phyloP scores from a whole-genome alignment of 2,797 vertebrate species.

The Kryptolebias ocellatus region DNA sequence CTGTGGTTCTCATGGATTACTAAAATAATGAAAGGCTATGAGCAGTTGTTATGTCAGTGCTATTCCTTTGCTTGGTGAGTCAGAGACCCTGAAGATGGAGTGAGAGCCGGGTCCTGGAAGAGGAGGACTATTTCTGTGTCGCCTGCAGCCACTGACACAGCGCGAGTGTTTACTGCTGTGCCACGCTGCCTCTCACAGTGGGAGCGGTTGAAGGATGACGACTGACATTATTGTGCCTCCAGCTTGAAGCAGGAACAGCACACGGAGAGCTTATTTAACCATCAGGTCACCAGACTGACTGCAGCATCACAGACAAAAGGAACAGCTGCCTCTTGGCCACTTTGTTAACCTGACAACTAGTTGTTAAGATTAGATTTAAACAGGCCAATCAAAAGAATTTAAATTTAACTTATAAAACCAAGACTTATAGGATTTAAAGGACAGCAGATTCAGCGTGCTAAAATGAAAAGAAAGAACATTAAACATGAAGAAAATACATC shows the following conservation, averaged over 20 bases:
- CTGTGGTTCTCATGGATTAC: constrained; percentile 66
- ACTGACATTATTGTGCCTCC: constrained; percentile 77
- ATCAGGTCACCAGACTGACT: constrained; percentile 68
- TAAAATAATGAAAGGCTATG: constrained; percentile 67
- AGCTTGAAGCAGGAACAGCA: constrained; percentile 70
- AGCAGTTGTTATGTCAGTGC: constrained; percentile 46
- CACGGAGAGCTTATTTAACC: constrained; percentile 76
- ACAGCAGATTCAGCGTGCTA: background rate
- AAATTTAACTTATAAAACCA: background rate
- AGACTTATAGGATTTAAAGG: constrained; percentile 21
- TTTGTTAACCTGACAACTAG: constrained; percentile 25
- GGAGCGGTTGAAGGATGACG: constrained; percentile 78
- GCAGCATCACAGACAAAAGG: constrained; percentile 48
- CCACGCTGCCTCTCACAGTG: constrained; percentile 73
- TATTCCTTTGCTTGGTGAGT: constrained; percentile 67
- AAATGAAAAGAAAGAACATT: background rate
- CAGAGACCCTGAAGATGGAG: constrained; percentile 72
- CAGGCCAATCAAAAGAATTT: background rate
- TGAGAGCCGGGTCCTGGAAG: constrained; percentile 62
- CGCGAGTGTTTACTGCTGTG: constrained; percentile 79
- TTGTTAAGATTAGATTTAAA: constrained; percentile 30
- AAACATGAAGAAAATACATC: constrained; percentile 3
- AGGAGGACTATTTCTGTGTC: constrained; percentile 78
- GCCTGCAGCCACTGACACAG: constrained; percentile 79
- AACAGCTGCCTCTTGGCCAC: constrained; percentile 36